A percentile compares a stretch with the other conserved stretches of the same genome.
Conservation (phyloP, 92 coral and sea anemone species). For the Heteractis magnifica region DNA sequence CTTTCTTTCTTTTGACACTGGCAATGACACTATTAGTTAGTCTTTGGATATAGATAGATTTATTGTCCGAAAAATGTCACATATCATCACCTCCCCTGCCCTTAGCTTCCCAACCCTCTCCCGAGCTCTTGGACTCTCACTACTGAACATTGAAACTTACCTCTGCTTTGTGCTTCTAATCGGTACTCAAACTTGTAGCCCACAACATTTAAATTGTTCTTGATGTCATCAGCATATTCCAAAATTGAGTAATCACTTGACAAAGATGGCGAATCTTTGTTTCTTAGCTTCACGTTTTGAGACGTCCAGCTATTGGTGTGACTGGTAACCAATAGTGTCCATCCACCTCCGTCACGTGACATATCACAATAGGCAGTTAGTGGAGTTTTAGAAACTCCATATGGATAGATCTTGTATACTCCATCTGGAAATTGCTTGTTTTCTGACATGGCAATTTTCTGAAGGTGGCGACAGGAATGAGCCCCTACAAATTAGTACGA, state of each 20-base stretch:
- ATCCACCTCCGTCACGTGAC: constrained; percentile 89
- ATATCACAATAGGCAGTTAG: constrained; percentile 70
- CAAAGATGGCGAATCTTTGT: constrained; percentile 45
- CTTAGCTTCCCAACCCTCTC: no score
- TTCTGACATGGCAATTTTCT: constrained; percentile 27
- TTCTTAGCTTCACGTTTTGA: constrained; percentile 45
- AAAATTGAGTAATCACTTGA: constrained; percentile 65
- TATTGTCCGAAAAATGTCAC: no score
- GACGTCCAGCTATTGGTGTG: constrained; percentile 70
- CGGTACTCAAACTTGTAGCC: constrained; percentile 67
- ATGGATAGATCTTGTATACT: constrained; percentile 65
- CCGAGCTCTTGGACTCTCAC: no score
- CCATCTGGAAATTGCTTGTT: constrained; percentile 56
- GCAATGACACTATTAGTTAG: no score
- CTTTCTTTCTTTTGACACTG: no score
- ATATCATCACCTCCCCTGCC: no score
- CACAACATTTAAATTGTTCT: constrained; percentile 48
- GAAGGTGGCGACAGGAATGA: constrained; percentile 64
- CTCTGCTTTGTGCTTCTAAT: constrained; percentile 73
- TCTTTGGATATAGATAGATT: no score
- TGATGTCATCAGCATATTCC: constrained; percentile 63
- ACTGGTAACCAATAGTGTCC: constrained; percentile 82
- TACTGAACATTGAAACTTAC: constrained; percentile 19
- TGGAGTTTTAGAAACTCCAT: constrained; percentile 40
- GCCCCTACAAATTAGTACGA: constrained; percentile 22